Evolutionary conservation across 2,797 vertebrate species (phyloP), one percentile per base, ranked within the genome.

Genomic region (Micropoecilia bifurca): DNA sequence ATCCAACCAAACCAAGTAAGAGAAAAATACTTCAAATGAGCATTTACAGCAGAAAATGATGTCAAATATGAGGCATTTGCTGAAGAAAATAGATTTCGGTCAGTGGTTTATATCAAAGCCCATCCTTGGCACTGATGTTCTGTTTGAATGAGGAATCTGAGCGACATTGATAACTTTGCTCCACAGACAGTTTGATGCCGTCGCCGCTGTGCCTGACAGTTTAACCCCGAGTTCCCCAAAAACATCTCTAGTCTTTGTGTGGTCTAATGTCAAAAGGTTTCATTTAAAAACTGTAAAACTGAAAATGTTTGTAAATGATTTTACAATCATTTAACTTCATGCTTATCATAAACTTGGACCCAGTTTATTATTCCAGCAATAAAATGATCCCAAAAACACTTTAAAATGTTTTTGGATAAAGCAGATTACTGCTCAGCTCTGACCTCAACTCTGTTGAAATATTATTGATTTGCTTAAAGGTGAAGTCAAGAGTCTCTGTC

Each of bases 1-100:
- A 41, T 25, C 72, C 22, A 87, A 80, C 84, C 82, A 82, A 78
- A 80, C 2, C 13, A 14, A 73, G 82, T 63, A 83, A 86, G 78
- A 68, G 61, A 68, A 28, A 73, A 46, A 71, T 74, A 18, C 69
- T 76, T 81, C 0, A 18, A 74, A 74, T 30, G 30, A 50, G 45
- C 36, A 75, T 53, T 6, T 45, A 43, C 66, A 48, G 30, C 71
- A 39, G 47, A 59, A 6, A 57, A 59, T 46, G n/a, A 45, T 36
- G 66, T 33, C 73, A 72, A 74, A 43, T 69, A n/a, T 45, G 25
- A 66, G 3, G 18, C 0, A 36, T 36, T 66, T 20, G 18, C 20
- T 22, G 36, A 46, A 28, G 13, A 71, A 46, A 71, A 43, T n/a
- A 13, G 10, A 18, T 13, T 71, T 71, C 43, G 3, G n/a, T 4